These are phyloP conservation scores for Chelonia mydas DNA, from an alignment of 2,797 vertebrate genomes.

Conservation along the genomic window DNA sequence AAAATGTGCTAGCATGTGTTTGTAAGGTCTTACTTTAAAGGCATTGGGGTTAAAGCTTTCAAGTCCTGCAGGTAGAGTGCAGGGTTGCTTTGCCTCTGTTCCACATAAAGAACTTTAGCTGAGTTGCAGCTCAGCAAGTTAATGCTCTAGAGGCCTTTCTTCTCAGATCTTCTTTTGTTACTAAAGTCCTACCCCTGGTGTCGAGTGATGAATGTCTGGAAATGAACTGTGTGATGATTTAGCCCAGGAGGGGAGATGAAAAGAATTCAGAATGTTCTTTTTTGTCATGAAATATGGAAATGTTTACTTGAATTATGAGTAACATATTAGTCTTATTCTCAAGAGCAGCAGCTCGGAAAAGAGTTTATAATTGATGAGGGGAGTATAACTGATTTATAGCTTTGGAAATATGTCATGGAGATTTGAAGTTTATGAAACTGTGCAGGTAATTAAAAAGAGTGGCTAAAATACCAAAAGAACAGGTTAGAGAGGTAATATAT, in stretches of 20 bases:
- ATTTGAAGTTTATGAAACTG: conserved; percentile 8
- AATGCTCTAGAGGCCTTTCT: conserved; percentile 17
- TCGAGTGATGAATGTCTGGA: conserved; percentile 69
- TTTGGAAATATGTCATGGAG: conserved; percentile 40
- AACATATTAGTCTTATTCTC: conserved; percentile 34
- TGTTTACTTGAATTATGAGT: conserved; percentile 48
- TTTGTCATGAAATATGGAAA: conserved; percentile 30
- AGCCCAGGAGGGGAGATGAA: conserved; percentile 65
- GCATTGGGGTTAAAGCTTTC: neutral
- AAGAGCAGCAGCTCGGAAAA: conserved; percentile 40
- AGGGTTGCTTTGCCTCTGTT: conserved; percentile 64
- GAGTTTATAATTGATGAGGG: conserved; percentile 1
- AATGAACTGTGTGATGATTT: conserved; percentile 71
- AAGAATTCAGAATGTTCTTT: conserved; percentile 56
- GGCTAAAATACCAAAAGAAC: neutral
- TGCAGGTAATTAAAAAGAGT: neutral
- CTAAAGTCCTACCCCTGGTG: conserved; percentile 54
- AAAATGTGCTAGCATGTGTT: rapidly evolving
- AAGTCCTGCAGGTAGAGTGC: conserved; percentile 48
- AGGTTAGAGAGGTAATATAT: neutral
- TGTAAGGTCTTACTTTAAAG: conserved; percentile 7
- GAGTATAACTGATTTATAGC: neutral
- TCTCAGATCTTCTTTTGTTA: conserved; percentile 62
- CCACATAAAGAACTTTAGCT: neutral
- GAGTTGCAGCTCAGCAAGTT: conserved; percentile 11